Evolutionary conservation across 2,113 vertebrate species (phyloP), one percentile per base, ranked within the genome.

Genomic region (Numenius arquata): DNA sequence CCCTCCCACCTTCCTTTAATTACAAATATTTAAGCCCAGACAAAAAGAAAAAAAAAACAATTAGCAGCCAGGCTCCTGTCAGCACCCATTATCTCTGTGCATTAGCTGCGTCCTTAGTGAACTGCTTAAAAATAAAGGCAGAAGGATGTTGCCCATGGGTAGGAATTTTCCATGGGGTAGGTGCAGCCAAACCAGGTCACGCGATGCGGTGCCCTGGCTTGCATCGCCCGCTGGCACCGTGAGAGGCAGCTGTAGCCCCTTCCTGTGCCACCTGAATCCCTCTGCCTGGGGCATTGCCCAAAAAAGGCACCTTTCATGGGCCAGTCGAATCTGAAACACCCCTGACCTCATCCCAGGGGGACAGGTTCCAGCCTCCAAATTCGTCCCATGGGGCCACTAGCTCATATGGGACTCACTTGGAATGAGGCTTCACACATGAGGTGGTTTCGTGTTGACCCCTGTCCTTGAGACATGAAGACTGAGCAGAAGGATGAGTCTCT

Each of bases 1-100:
- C 14, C 11, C 17, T 71, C 48, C 65, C 65, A 40, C 68, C 63
- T 71, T 27, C 55, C n/a, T 79, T 68, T 75, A 70, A 55, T 66
- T 91, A 84, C 85, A 73, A 66, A 47, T 34, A 84, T 32, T 79
- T 73, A 87, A 86, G 48, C 15, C 17, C 62, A 71, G 53, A 91
- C 72, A 71, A 59, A 88, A 63, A 5, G 56, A 85, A 62, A 4
- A 53, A 53, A 52, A 52, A 8, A 53, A 53, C 62, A 86, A 6
- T 61, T 38, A 79, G 89, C 86, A 96, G 95, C 88, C 92, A 97
- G 88, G 43, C 40, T 96, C 61, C 91, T 95, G 66, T 97, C 95
- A 95, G 91, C 95, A 88, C 78, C 90, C 36, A 30, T 93, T 97
- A 97, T 96, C 96, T 97, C 89, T 4, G 22, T 85, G 80, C 9